phyloP scores from a whole-genome alignment of 2,797 vertebrate genomes.

The Varecia variegata region DNA sequence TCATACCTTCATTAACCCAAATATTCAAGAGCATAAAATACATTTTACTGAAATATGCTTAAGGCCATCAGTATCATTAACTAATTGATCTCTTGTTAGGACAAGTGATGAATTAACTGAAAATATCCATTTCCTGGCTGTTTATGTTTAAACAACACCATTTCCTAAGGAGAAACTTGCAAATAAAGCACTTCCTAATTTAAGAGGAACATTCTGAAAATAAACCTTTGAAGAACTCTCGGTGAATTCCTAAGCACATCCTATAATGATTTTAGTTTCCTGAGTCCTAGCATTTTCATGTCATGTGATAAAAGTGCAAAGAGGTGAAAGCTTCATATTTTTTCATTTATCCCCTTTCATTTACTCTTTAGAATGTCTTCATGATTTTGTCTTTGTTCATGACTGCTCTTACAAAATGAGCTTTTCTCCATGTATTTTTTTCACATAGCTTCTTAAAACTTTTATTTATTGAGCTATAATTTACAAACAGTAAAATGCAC shows the following conservation, averaged over 20 bases:
- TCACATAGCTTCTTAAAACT: constrained; percentile 36
- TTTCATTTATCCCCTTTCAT: not conserved
- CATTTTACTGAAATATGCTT: constrained; percentile 79
- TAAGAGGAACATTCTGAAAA: constrained; percentile 51
- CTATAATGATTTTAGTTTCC: constrained; percentile 29
- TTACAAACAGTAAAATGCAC: constrained; percentile 58
- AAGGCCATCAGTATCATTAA: constrained; percentile 83
- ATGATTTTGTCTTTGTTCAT: constrained; percentile 28
- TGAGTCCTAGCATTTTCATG: not conserved
- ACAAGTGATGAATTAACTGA: constrained; percentile 83
- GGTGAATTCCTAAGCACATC: not conserved
- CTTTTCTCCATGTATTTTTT: constrained; percentile 35
- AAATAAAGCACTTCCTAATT: constrained; percentile 65
- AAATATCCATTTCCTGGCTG: constrained; percentile 78
- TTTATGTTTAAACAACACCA: constrained; percentile 57
- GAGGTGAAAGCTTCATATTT: constrained; percentile 22
- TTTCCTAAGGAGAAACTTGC: constrained; percentile 58
- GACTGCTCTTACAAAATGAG: constrained; percentile 6
- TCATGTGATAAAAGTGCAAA: constrained; percentile 29
- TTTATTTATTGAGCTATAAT: constrained; percentile 57
- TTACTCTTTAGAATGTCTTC: not conserved
- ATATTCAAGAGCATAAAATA: constrained; percentile 83
- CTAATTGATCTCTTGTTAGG: constrained; percentile 82
- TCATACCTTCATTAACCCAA: constrained; percentile 83
- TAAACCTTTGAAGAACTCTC: not conserved